Evolutionary conservation across 2,113 vertebrate species (phyloP).

Genomic region (Limnothrissa miodon): DNA sequence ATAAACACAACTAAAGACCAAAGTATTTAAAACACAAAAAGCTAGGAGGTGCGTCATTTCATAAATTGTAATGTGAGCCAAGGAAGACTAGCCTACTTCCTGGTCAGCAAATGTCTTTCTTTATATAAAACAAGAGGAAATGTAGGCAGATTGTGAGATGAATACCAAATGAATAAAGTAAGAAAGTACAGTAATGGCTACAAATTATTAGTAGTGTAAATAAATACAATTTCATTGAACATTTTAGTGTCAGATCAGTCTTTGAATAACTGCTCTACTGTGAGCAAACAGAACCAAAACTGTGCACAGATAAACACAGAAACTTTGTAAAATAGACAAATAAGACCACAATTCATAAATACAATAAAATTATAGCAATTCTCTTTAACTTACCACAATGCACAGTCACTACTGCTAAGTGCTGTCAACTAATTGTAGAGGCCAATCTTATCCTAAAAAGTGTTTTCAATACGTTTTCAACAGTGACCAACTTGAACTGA

Average conservation of each 20-base stretch:
- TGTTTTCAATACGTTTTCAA: background rate
- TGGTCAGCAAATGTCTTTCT: background rate
- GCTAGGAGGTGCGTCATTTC: background rate
- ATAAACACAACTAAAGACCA: background rate
- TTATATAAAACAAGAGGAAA: too few relatives aligned
- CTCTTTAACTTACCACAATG: background rate
- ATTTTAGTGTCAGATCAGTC: too few relatives aligned
- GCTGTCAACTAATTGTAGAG: background rate
- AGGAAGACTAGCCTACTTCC: background rate
- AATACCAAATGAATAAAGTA: too few relatives aligned
- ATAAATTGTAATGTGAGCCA: background rate
- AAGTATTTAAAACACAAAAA: background rate
- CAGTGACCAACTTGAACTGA: background rate
- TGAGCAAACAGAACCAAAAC: too few relatives aligned
- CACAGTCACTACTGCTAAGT: background rate
- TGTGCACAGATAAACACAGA: background rate
- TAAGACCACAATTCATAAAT: background rate
- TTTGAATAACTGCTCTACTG: too few relatives aligned
- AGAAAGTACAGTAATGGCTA: too few relatives aligned
- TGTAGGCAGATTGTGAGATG: too few relatives aligned
- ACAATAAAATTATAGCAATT: background rate
- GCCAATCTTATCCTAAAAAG: too few relatives aligned
- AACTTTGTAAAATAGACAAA: background rate
- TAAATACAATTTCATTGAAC: background rate
- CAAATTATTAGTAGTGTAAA: background rate